Evolutionary conservation across 2,113 vertebrate species (phyloP).

Genomic region (Gopherus evgoodei): DNA sequence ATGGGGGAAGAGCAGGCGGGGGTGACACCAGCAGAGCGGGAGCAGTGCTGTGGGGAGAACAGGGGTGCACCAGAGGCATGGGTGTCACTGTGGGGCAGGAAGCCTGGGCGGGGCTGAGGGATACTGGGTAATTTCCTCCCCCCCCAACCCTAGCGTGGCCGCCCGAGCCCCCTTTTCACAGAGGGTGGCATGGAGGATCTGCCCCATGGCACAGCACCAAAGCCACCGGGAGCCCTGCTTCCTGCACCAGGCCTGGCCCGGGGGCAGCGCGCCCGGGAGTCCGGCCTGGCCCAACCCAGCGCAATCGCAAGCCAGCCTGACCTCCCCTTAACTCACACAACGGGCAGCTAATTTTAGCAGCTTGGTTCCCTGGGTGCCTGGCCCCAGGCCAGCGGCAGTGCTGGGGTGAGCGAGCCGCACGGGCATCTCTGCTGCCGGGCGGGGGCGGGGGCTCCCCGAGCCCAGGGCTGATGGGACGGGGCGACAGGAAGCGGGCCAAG

Average conservation of each 20-base stretch:
- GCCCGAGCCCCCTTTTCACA: too few species aligned
- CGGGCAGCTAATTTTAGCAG: not conserved
- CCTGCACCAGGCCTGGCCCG: too few species aligned
- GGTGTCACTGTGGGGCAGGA: not conserved
- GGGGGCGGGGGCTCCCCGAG: too few species aligned
- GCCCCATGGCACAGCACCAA: not conserved
- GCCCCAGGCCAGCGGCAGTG: slow-evolving; percentile 60
- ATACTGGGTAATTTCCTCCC: not conserved
- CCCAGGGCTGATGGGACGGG: too few species aligned
- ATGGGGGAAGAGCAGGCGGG: not conserved
- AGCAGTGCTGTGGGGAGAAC: not conserved
- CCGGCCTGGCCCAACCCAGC: not conserved
- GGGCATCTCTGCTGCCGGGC: not conserved
- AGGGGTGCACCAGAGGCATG: not conserved
- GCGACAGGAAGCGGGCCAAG: not conserved
- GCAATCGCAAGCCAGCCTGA: not conserved
- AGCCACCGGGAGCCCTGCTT: not conserved
- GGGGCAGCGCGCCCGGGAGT: not conserved
- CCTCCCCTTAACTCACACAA: not conserved
- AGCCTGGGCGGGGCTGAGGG: slow-evolving; percentile 16
- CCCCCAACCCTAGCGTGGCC: not conserved
- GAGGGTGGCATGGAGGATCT: too few species aligned
- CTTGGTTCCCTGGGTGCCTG: slow-evolving; percentile 48
- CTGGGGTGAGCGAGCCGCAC: not conserved
- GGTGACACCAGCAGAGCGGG: not conserved